A percentile compares a stretch with the other conserved stretches of the same genome.
Evolutionary conservation across 2,113 vertebrate species (phyloP).

Genomic region (Crocuta crocuta): DNA sequence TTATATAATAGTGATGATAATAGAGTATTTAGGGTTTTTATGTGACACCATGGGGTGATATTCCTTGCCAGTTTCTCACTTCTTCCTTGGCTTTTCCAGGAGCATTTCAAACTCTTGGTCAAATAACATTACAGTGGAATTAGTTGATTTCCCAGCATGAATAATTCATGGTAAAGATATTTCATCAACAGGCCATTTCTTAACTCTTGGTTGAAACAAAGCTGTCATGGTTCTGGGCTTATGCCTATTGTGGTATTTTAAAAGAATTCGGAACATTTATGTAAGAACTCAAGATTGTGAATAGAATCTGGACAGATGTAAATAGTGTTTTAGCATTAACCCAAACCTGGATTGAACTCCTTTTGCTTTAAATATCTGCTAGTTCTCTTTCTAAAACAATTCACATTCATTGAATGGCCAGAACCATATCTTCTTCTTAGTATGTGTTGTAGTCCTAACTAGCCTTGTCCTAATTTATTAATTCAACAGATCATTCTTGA

Average conservation of each 20-base stretch:
- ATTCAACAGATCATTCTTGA: background rate
- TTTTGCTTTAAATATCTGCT: constrained; percentile 3
- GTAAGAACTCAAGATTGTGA: constrained; percentile 31
- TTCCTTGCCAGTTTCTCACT: background rate
- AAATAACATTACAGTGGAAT: constrained; percentile 39
- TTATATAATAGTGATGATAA: background rate
- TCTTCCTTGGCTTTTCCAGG: constrained; percentile 26
- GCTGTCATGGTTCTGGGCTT: background rate
- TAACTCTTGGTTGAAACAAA: constrained; percentile 39
- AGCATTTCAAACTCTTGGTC: constrained; percentile 23
- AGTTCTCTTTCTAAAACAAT: constrained; percentile 11
- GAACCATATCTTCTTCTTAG: background rate
- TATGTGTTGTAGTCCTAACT: background rate
- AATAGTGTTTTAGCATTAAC: constrained; percentile 5
- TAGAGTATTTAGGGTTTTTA: background rate
- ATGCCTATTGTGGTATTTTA: constrained; percentile 23
- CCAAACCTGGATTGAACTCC: background rate
- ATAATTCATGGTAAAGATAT: constrained; percentile 46
- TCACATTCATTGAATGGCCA: background rate
- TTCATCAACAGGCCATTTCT: background rate
- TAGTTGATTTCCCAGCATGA: constrained; percentile 34
- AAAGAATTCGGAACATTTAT: constrained; percentile 54
- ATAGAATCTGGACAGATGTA: constrained; percentile 51
- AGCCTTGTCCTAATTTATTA: background rate
- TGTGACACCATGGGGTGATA: background rate